A percentile compares a stretch with the other conserved stretches of the same genome.
Evolutionary conservation across 2,888 invertebrate species (phyloP).

Genomic region (Clunio marinus): DNA sequence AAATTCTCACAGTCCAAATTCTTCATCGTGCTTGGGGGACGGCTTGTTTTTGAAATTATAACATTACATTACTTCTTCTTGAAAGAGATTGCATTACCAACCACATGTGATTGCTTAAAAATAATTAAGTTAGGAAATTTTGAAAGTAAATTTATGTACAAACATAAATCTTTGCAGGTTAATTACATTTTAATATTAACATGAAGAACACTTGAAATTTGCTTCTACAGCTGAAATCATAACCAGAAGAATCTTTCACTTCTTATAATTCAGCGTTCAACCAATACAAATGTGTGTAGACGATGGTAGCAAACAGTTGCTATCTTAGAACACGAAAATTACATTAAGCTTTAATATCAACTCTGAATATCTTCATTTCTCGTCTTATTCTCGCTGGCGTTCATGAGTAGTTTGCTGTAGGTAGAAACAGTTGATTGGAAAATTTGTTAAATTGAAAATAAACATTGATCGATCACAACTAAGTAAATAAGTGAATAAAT

Average conservation of each 20-base stretch:
- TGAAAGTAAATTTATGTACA: too few species aligned
- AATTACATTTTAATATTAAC: too few species aligned
- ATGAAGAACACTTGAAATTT: not conserved
- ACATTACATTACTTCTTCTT: slow-evolving; percentile 2
- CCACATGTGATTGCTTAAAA: not conserved
- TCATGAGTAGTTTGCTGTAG: not conserved
- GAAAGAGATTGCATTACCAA: not conserved
- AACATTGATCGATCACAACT: slow-evolving; percentile 15
- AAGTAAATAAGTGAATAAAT: too few species aligned
- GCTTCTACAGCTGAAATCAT: too few species aligned
- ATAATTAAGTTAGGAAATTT: too few species aligned
- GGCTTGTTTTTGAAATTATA: slow-evolving; percentile 25
- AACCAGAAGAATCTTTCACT: too few species aligned
- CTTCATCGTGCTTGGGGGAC: not conserved
- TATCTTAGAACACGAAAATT: slow-evolving; percentile 28
- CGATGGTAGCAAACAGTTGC: slow-evolving; percentile 22
- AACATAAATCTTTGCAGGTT: too few species aligned
- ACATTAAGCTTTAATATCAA: slow-evolving; percentile 32
- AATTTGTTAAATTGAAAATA: slow-evolving; percentile 15
- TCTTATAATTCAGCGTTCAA: too few species aligned
- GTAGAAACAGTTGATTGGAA: slow-evolving; percentile 13
- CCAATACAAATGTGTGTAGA: too few species aligned
- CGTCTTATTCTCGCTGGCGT: not conserved
- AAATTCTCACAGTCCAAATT: slow-evolving; percentile 38
- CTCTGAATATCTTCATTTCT: slow-evolving; percentile 33